These are phyloP conservation scores for Capreolus pygargus DNA, from an alignment of 2,113 vertebrate species.

Conservation along the genomic window DNA sequence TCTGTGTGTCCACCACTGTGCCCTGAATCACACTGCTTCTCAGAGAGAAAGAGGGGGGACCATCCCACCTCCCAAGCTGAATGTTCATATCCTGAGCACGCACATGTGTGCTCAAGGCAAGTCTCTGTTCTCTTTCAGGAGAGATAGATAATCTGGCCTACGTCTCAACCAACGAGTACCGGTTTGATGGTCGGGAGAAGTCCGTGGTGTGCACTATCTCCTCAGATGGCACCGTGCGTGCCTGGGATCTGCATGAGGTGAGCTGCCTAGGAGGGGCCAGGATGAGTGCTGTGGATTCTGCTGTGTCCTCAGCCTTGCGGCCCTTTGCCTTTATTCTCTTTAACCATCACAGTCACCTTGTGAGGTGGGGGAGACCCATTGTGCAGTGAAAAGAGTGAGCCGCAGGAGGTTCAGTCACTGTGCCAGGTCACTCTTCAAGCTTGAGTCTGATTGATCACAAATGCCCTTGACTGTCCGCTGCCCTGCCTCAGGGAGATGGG, in stretches of 20 bases:
- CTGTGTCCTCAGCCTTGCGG: not conserved
- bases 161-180: constrained; percentile 65
- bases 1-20: not conserved
- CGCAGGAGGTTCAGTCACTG: not conserved
- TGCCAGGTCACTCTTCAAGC: not conserved
- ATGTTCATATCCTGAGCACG: not conserved
- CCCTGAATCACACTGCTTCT: not conserved
- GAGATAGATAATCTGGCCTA: constrained; percentile 78
- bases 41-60: not conserved
- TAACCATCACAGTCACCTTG: not conserved
- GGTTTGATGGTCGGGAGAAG: constrained; percentile 66
- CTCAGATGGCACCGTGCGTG: constrained; percentile 80
- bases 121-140: constrained; percentile 76
- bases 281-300: not conserved
- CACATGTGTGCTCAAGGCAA: not conserved
- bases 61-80: not conserved
- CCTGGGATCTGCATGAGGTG: constrained; percentile 84
- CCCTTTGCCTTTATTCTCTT: not conserved
- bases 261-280: not conserved
- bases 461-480: not conserved
- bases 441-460: not conserved
- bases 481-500: not conserved
- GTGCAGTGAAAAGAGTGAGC: not conserved
- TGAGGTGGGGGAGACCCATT: not conserved
- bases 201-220: constrained; percentile 83